These are phyloP conservation scores for Campoplex nolae DNA, from an alignment of 2,888 invertebrate species.

Conservation along the genomic window DNA sequence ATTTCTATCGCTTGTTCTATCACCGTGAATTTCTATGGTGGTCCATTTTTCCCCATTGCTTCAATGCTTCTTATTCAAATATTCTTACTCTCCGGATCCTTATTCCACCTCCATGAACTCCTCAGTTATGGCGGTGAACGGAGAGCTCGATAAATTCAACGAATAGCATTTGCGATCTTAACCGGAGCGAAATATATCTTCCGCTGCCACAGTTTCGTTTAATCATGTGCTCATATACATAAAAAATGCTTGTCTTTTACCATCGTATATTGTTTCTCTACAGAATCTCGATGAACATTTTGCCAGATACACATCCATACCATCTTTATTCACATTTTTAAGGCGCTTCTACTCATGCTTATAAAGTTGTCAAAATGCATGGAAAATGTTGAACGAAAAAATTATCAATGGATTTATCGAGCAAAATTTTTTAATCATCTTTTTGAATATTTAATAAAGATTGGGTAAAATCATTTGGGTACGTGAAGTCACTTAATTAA, in stretches of 20 bases:
- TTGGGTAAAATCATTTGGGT: too few relatives aligned
- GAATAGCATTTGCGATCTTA: constrained; percentile 62
- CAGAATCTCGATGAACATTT: constrained; percentile 42
- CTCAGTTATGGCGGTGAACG: constrained; percentile 22
- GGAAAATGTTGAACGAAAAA: too few relatives aligned
- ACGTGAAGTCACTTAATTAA: too few relatives aligned
- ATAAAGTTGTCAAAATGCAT: not conserved
- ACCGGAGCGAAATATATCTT: constrained; percentile 53
- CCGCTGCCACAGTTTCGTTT: constrained; percentile 26
- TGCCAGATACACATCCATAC: constrained; percentile 15
- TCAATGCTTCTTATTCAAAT: constrained; percentile 31
- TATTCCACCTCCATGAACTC: constrained; percentile 50
- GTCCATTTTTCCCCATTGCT: constrained; percentile 26
- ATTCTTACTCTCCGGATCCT: constrained; percentile 44
- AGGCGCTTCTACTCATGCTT: not conserved
- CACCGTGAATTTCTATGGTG: constrained; percentile 25
- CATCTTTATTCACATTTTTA: not conserved
- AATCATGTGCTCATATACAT: constrained; percentile 24
- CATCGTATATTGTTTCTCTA: constrained; percentile 59
- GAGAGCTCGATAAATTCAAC: constrained; percentile 59
- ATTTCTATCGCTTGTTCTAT: not conserved
- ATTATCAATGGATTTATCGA: too few relatives aligned
- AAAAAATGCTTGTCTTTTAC: constrained; percentile 26
- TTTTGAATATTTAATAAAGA: too few relatives aligned
- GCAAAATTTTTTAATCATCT: too few relatives aligned